phyloP scores from a whole-genome alignment of 2,113 vertebrate species.

The Trematocara marginatum region DNA sequence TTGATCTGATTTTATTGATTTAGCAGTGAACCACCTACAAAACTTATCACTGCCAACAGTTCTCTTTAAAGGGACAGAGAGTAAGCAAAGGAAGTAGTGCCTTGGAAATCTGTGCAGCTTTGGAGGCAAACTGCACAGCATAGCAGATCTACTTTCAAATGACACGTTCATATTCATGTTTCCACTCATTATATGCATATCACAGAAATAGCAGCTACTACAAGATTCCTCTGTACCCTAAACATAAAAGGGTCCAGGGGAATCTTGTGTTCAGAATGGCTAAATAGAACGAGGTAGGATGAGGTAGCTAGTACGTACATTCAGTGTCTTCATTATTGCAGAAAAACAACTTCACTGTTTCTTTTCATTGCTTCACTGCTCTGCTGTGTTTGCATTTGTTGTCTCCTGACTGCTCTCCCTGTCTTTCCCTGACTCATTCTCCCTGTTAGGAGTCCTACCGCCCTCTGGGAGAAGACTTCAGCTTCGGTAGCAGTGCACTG shows the following conservation, averaged over 20 bases:
- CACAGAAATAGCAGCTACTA: background rate
- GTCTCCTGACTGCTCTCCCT: constrained; percentile 3
- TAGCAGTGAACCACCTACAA: background rate
- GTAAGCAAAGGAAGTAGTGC: background rate
- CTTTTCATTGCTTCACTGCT: background rate
- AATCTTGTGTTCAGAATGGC: background rate
- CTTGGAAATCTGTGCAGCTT: background rate
- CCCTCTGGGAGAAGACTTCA: constrained; percentile 86
- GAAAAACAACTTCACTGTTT: background rate
- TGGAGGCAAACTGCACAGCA: background rate
- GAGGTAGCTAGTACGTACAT: background rate
- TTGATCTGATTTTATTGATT: background rate
- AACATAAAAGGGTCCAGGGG: background rate
- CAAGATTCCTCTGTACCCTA: background rate
- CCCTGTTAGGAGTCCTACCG: constrained; percentile 77
- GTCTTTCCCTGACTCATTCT: background rate
- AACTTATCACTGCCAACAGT: background rate
- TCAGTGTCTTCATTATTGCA: background rate
- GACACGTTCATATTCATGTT: background rate
- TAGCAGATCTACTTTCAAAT: background rate
- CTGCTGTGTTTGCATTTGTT: background rate
- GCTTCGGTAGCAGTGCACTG: constrained; percentile 88
- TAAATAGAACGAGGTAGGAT: background rate
- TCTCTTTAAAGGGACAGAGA: background rate
- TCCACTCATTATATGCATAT: background rate